A percentile compares a stretch with the other conserved stretches of the same genome.
These are phyloP conservation scores for Siniperca obscura DNA, from an alignment of 2,797 vertebrate genomes.

Conservation along the genomic window DNA sequence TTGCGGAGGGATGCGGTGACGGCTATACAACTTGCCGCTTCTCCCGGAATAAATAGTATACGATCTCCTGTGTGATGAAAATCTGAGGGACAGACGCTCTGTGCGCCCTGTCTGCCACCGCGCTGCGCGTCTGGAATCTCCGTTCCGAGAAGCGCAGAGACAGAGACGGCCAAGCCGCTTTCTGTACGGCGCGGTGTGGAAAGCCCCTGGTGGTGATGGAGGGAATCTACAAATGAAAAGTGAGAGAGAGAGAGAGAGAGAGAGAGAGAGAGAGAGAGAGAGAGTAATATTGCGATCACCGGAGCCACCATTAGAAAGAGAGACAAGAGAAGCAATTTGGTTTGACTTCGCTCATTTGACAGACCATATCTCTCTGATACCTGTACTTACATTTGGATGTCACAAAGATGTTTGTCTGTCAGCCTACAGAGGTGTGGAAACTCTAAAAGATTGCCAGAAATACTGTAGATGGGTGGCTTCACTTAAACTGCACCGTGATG, in stretches of 20 bases:
- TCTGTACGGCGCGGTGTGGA: constrained; percentile 70
- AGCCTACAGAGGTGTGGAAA: background rate
- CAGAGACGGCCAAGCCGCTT: constrained; percentile 52
- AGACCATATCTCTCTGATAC: background rate
- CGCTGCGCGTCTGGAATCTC: constrained; percentile 77
- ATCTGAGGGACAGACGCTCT: constrained; percentile 57
- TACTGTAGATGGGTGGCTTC: background rate
- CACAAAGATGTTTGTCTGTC: background rate
- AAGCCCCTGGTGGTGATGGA: constrained; percentile 86
- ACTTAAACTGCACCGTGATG: background rate
- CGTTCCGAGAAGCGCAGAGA: constrained; percentile 62
- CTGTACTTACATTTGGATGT: background rate
- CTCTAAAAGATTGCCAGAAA: background rate
- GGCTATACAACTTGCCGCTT: constrained; percentile 59
- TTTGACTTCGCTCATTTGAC: constrained; percentile 6
- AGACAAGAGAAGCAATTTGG: constrained; percentile 7
- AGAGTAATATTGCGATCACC: constrained; percentile 6
- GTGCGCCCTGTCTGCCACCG: constrained; percentile 69
- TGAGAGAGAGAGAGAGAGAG: constrained; percentile 19
- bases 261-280: constrained; percentile 12
- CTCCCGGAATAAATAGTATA: constrained; percentile 65
- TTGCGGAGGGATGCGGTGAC: constrained; percentile 51
- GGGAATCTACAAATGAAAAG: constrained; percentile 71
- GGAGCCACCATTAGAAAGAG: constrained; percentile 18
- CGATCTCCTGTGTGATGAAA: constrained; percentile 69